phyloP scores from a whole-genome alignment of 2,113 vertebrate genomes.

The Naja naja region DNA sequence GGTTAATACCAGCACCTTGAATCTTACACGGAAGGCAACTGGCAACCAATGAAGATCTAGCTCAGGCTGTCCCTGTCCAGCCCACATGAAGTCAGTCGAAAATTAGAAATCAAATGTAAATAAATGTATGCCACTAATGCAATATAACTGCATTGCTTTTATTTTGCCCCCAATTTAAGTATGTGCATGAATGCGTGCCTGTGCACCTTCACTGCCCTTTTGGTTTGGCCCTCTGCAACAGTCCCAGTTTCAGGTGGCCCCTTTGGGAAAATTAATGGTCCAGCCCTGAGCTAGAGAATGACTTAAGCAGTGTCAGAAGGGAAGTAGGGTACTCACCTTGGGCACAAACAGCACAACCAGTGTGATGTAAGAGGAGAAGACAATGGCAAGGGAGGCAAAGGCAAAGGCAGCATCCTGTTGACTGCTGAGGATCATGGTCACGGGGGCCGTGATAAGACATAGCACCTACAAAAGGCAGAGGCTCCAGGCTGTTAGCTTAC shows the following conservation, averaged over 20 bases:
- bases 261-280: not conserved
- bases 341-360: conserved; percentile 94
- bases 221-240: not conserved
- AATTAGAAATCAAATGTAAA: not conserved
- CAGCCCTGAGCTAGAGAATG: not conserved
- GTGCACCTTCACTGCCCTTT: not conserved
- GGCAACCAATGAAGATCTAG: no score
- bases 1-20: no score
- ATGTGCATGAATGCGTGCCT: not conserved
- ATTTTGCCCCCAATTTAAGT: not conserved
- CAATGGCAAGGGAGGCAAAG: conserved; percentile 87
- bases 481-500: not conserved
- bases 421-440: conserved; percentile 94
- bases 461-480: conserved; percentile 75
- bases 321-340: conserved; percentile 73
- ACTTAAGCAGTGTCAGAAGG: no score
- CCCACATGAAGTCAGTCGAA: not conserved
- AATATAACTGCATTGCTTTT: not conserved
- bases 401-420: conserved; percentile 95
- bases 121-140: not conserved
- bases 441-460: conserved; percentile 93
- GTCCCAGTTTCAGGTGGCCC: not conserved
- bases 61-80: not conserved
- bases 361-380: conserved; percentile 96
- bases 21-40: no score